These are phyloP conservation scores for Brachionus paranguensis DNA, from an alignment of 1,140 invertebrate genomes.

Conservation along the genomic window DNA sequence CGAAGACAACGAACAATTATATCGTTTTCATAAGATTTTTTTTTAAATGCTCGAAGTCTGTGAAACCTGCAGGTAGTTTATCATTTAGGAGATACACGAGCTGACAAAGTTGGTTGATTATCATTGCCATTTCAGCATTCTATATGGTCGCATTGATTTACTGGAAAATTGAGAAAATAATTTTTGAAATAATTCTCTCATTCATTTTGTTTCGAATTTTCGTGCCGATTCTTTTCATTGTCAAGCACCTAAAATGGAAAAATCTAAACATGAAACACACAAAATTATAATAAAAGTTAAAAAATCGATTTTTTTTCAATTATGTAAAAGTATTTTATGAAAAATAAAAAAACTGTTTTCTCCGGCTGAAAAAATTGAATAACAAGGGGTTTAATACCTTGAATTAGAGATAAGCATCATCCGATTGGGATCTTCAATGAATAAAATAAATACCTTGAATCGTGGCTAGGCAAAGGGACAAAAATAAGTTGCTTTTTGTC, in stretches of 20 bases:
- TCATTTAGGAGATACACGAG: not conserved
- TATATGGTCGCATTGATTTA: not conserved
- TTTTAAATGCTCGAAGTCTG: slow-evolving; percentile 36
- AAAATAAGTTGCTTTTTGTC: not conserved
- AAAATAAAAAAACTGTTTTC: not conserved
- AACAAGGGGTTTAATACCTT: not conserved
- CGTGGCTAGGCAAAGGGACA: not conserved
- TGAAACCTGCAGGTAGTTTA: slow-evolving; percentile 20
- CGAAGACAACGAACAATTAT: slow-evolving; percentile 40
- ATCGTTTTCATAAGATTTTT: not conserved
- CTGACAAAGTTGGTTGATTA: not conserved
- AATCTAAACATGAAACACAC: not conserved
- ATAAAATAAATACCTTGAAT: not conserved
- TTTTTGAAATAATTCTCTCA: not conserved
- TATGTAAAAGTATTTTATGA: slow-evolving; percentile 28
- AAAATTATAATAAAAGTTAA: slow-evolving; percentile 38
- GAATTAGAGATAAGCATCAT: not conserved
- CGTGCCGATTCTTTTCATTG: not conserved
- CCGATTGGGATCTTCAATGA: not conserved
- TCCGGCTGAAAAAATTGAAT: not conserved
- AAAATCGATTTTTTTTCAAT: slow-evolving; percentile 30
- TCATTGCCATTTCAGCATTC: not conserved
- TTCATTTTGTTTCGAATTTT: not conserved
- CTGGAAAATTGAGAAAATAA: not conserved
- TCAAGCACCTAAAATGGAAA: slow-evolving; percentile 33